Conservation (phyloP, 2,888 invertebrate species). For the Druceiella hillmani region DNA sequence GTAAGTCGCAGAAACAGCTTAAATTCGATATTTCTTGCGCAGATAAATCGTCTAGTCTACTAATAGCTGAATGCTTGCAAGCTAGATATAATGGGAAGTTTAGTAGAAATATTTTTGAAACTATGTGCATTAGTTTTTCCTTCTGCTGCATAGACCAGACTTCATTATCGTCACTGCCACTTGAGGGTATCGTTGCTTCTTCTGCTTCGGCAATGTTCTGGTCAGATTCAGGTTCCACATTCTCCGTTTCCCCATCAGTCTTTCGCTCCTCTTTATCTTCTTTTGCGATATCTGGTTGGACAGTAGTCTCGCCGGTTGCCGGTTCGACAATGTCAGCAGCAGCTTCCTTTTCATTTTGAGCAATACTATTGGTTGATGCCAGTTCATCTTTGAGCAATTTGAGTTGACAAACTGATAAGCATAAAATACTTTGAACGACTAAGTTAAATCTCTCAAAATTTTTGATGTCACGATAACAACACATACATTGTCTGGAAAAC, state of each 20-base stretch:
- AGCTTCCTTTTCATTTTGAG: slow-evolving; percentile 30
- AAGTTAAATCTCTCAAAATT: slow-evolving; percentile 89
- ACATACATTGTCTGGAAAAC: slow-evolving; percentile 83
- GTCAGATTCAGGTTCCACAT: slow-evolving; percentile 21
- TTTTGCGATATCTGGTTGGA: slow-evolving; percentile 28
- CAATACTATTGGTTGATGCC: slow-evolving; percentile 36
- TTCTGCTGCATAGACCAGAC: slow-evolving; percentile 78
- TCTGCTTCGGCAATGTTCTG: slow-evolving; percentile 17
- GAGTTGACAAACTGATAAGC: slow-evolving; percentile 76
- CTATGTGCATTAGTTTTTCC: slow-evolving; percentile 81
- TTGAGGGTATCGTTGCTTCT: slow-evolving; percentile 25
- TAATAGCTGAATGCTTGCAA: slow-evolving; percentile 77
- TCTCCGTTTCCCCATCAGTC: slow-evolving; percentile 22
- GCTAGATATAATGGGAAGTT: slow-evolving; percentile 88
- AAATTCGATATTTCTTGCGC: slow-evolving; percentile 78
- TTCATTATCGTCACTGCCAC: slow-evolving; percentile 35
- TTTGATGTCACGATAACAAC: slow-evolving; percentile 87
- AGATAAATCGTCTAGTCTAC: slow-evolving; percentile 75
- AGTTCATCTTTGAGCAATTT: slow-evolving; percentile 63
- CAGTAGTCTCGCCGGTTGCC: slow-evolving; percentile 28
- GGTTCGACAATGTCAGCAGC: slow-evolving; percentile 30
- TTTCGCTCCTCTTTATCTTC: slow-evolving; percentile 30
- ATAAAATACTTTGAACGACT: slow-evolving; percentile 82
- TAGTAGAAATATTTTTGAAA: slow-evolving; percentile 82
- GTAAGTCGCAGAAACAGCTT: slow-evolving; percentile 82